Conservation (phyloP, 1,140 invertebrate genomes). For the Anagrus nilaparvatae region DNA sequence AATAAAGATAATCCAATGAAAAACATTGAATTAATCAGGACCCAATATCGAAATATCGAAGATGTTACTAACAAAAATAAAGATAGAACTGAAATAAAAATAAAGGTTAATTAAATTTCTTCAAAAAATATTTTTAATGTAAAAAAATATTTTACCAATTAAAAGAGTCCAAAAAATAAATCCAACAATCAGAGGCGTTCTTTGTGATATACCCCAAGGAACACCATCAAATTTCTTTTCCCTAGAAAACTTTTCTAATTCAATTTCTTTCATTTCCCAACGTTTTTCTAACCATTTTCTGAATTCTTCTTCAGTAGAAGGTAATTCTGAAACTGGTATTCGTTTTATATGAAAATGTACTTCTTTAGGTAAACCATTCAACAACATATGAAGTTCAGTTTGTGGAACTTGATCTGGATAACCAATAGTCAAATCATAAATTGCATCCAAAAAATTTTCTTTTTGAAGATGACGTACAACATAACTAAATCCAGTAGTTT, state of each 20-base stretch:
- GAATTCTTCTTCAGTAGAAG: slow-evolving; percentile 46
- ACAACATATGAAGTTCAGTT: slow-evolving; percentile 1
- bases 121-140: slow-evolving; percentile 7
- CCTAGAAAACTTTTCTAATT: slow-evolving; percentile 48
- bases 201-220: slow-evolving; percentile 27
- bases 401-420: slow-evolving; percentile 61
- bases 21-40: slow-evolving; percentile 37
- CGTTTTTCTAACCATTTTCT: slow-evolving; percentile 57
- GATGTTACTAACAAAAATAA: slow-evolving; percentile 38
- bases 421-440: slow-evolving; percentile 72
- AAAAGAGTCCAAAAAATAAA: slow-evolving; percentile 46
- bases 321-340: slow-evolving; percentile 50
- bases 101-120: no score
- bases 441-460: slow-evolving; percentile 52
- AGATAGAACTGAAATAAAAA: slow-evolving; percentile 31
- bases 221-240: slow-evolving; percentile 38
- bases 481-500: slow-evolving; percentile 74
- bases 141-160: slow-evolving; percentile 23
- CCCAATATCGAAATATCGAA: slow-evolving; percentile 40
- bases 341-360: slow-evolving; percentile 67
- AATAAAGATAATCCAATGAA: slow-evolving; percentile 43
- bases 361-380: slow-evolving; percentile 58
- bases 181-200: slow-evolving; percentile 41
- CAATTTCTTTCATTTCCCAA: slow-evolving; percentile 63
- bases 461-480: slow-evolving; percentile 55